Evolutionary conservation across 2,888 invertebrate genomes (phyloP), one percentile per base, ranked within the genome.

Genomic region (Frankliniella intonsa): DNA sequence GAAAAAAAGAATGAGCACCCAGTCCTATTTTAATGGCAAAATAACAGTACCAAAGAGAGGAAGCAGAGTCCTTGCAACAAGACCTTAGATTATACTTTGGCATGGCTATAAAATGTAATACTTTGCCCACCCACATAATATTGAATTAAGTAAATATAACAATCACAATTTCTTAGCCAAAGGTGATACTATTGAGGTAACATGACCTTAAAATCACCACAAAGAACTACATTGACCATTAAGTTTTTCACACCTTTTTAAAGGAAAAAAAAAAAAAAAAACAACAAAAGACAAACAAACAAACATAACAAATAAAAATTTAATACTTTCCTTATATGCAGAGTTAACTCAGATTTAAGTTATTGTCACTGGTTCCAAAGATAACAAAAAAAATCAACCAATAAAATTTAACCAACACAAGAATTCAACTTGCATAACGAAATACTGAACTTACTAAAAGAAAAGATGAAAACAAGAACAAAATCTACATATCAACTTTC

Each of bases 251-350:
- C 12, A n/a, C 22, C 62, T 62, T n/a, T 17, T 19, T 62, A 12
- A n/a, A 2, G 5, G 38, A 38, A 38, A 19, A 55, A 14, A 25
- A n/a, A 76, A 2, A 25, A 76, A 22, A 22, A 25, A 22, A 25
- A n/a, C n/a, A 25, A n/a, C 22, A 2, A 25, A 76, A 22, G 9
- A 25, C 8, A 25, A 76, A 76, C 69, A 22, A 76, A 22, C 69
- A 76, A 76, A 76, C 25, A 25, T 76, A 76, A 76, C 69, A 22
- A 76, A 55, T 55, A 55, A 55, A 55, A 7, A 22, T 76, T 76
- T 76, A 76, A 76, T 76, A 76, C 69, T 76, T 76, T 76, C 22
- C 69, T 22, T 25, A 76, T 12, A 25, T 9, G 19, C 14, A 19
- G 55, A 55, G 19, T 76, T 12, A 25, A 76, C 25, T 76, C 25